These are phyloP conservation scores for Troides helena DNA, from an alignment of 2,888 invertebrate species.

Conservation along the genomic window DNA sequence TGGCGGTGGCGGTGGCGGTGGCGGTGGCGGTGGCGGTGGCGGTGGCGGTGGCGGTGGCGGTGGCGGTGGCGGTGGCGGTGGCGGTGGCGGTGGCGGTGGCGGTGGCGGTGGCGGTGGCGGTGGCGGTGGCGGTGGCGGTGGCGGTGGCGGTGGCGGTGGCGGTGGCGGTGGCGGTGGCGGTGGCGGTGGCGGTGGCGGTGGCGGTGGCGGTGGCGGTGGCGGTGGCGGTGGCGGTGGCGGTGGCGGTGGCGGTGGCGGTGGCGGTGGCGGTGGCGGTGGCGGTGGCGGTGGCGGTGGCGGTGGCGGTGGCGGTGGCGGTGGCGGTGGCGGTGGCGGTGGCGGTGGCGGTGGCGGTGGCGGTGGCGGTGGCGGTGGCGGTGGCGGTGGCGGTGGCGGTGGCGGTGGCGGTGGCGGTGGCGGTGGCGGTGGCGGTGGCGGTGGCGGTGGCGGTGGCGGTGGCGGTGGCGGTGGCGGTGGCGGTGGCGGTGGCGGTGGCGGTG, in stretches of 20 bases:
- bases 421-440: slow-evolving; percentile 24
- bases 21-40: slow-evolving; percentile 31
- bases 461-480: too few species aligned
- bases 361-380: slow-evolving; percentile 17
- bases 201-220: slow-evolving; percentile 31
- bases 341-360: slow-evolving; percentile 32
- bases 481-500: slow-evolving; percentile 34
- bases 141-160: slow-evolving; percentile 1
- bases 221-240: slow-evolving; percentile 30
- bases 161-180: slow-evolving; percentile 32
- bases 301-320: slow-evolving; percentile 34
- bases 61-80: slow-evolving; percentile 24
- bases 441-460: slow-evolving; percentile 36
- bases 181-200: slow-evolving; percentile 17
- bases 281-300: too few species aligned
- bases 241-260: slow-evolving; percentile 24
- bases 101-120: too few species aligned
- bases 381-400: slow-evolving; percentile 31
- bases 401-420: slow-evolving; percentile 30
- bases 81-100: slow-evolving; percentile 36
- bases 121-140: slow-evolving; percentile 34
- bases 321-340: slow-evolving; percentile 1
- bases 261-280: slow-evolving; percentile 36
- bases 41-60: slow-evolving; percentile 30
- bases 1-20: slow-evolving; percentile 17